phyloP scores from a whole-genome alignment of 2,797 vertebrate genomes.

The Gymnothorax javanicus region DNA sequence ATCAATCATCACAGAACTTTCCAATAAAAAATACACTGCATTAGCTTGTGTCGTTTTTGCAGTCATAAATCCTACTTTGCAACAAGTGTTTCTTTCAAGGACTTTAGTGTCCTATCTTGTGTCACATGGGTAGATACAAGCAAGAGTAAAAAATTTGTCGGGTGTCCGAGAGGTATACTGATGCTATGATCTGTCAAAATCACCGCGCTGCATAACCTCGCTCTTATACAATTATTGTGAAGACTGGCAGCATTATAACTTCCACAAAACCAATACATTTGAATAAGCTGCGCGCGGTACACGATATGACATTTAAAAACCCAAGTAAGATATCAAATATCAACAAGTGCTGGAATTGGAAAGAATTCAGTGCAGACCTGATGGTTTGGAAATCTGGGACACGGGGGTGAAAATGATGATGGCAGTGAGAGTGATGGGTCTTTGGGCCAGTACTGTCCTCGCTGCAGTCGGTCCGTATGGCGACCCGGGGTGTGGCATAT shows the following conservation, averaged over 20 bases:
- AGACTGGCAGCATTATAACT: neutral
- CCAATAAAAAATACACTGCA: neutral
- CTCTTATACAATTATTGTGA: neutral
- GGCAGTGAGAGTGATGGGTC: constrained; percentile 18
- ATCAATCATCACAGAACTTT: neutral
- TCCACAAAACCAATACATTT: neutral
- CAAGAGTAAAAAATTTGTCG: neutral
- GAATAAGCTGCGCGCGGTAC: neutral
- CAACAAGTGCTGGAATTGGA: constrained; percentile 16
- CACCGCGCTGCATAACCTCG: neutral
- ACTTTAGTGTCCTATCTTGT: neutral
- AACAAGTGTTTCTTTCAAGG: neutral
- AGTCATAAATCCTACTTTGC: neutral
- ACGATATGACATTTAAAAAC: neutral
- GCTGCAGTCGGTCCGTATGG: constrained; percentile 8
- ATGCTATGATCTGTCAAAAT: neutral
- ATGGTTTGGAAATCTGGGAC: neutral
- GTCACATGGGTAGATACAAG: neutral
- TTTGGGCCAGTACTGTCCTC: constrained; percentile 13
- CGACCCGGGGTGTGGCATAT: constrained; percentile 17
- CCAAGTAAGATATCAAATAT: constrained; percentile 17
- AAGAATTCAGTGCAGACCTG: neutral
- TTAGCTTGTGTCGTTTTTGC: neutral
- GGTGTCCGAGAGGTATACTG: neutral
- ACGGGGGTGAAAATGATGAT: neutral